Evolutionary conservation across 2,113 vertebrate species (phyloP).

Genomic region (Noturus placidus): DNA sequence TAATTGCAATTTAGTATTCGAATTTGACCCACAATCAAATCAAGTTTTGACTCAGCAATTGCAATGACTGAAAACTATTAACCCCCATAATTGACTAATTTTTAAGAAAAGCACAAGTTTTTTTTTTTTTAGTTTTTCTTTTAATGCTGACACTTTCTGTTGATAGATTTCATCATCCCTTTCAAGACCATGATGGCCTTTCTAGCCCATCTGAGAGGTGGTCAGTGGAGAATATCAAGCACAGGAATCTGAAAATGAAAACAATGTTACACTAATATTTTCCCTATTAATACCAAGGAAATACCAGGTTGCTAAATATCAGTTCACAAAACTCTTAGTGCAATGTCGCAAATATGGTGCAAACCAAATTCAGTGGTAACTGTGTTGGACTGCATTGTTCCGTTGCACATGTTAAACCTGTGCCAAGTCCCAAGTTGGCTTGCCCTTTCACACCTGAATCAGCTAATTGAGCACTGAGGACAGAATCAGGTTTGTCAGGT

Average conservation of each 20-base stretch:
- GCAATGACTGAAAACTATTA: not conserved
- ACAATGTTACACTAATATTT: not conserved
- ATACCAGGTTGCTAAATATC: not conserved
- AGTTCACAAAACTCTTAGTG: not conserved
- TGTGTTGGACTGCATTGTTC: not conserved
- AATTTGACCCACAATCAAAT: not conserved
- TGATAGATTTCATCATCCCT: conserved; percentile 42
- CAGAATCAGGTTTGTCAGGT: not conserved
- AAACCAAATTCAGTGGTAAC: not conserved
- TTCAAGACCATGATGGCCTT: conserved; percentile 45
- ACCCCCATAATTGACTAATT: not conserved
- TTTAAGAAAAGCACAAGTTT: not conserved
- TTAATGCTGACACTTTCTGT: not conserved
- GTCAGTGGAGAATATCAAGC: conserved; percentile 84
- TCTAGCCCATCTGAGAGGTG: conserved; percentile 53
- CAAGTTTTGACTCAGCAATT: not conserved
- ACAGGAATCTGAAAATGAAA: conserved; percentile 47
- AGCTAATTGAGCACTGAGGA: not conserved
- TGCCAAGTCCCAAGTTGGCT: not conserved
- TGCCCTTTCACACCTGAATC: conserved; percentile 12
- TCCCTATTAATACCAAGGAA: not conserved
- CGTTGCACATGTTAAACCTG: not conserved
- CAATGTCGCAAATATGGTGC: not conserved
- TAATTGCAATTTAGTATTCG: not conserved
- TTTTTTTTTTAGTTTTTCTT: not conserved